Evolutionary conservation across 2,113 vertebrate genomes (phyloP).

Genomic region (Anarhynchus alexandrinus): DNA sequence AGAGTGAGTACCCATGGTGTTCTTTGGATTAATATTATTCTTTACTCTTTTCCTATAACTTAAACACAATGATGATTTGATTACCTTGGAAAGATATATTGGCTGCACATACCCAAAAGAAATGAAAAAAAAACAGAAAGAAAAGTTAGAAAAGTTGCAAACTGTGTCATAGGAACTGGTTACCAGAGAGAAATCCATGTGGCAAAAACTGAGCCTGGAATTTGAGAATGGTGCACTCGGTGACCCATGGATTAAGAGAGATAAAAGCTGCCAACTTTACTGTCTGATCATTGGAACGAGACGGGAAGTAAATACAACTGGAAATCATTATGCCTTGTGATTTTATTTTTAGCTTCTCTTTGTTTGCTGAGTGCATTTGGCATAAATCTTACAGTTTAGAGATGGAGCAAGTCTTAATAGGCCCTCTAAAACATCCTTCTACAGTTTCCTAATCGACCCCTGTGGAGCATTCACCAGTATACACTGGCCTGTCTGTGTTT

Average conservation of each 20-base stretch:
- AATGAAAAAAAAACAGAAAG: not conserved
- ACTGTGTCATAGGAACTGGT: not conserved
- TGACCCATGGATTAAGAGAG: not conserved
- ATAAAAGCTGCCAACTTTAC: not conserved
- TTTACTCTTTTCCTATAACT: not conserved
- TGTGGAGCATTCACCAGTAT: not conserved
- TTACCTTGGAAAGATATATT: not conserved
- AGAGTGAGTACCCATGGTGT: not conserved
- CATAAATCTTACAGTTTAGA: not conserved
- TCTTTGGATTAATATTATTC: not conserved
- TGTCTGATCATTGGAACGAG: not conserved
- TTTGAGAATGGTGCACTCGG: not conserved
- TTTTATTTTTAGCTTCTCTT: slow-evolving; percentile 35
- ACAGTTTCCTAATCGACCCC: not conserved
- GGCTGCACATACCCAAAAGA: not conserved
- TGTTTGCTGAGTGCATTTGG: not conserved
- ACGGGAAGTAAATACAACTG: slow-evolving; percentile 5
- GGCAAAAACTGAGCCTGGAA: not conserved
- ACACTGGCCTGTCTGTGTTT: not conserved
- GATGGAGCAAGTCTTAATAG: not conserved
- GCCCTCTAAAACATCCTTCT: not conserved
- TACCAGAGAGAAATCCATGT: not conserved
- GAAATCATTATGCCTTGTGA: slow-evolving; percentile 2
- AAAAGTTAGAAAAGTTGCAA: not conserved
- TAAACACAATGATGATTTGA: not conserved